Conservation (phyloP, 2,888 invertebrate genomes). For the Harpagoxenus sublaevis region DNA sequence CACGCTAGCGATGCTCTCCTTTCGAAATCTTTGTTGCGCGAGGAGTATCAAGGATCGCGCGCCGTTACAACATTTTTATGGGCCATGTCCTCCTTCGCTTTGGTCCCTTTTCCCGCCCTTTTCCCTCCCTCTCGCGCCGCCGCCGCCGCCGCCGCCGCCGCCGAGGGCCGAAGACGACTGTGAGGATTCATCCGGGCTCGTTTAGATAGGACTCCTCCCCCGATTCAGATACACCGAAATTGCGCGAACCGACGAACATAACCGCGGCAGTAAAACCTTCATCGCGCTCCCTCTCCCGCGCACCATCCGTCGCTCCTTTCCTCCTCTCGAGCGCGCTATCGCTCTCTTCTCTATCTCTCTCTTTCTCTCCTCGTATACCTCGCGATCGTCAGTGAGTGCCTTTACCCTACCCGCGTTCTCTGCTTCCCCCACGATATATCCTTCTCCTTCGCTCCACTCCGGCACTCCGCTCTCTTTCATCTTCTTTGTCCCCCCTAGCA, state of each 20-base stretch:
- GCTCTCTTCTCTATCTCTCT: neutral
- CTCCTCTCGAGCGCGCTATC: neutral
- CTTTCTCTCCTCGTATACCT: conserved; percentile 6
- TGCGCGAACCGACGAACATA: conserved; percentile 79
- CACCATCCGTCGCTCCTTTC: conserved; percentile 35
- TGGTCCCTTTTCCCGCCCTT: neutral
- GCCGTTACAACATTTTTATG: conserved; percentile 72
- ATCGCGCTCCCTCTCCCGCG: conserved; percentile 65
- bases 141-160: neutral
- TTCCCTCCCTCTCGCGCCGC: conserved; percentile 19
- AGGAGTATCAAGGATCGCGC: conserved; percentile 29
- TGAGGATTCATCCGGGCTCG: conserved; percentile 77
- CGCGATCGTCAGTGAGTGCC: conserved; percentile 37
- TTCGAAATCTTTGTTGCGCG: conserved; percentile 40
- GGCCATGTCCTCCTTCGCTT: conserved; percentile 53
- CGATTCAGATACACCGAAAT: conserved; percentile 80
- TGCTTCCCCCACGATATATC: conserved; percentile 40
- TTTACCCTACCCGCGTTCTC: conserved; percentile 1
- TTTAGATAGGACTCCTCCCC: conserved; percentile 78
- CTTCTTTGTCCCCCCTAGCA: conserved; percentile 28
- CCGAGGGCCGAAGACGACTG: conserved; percentile 61
- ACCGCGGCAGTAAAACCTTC: conserved; percentile 78
- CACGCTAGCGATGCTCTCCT: conserved; percentile 15
- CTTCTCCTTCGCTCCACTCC: conserved; percentile 21
- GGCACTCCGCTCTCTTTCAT: conserved; percentile 5